A percentile compares a stretch with the other conserved stretches of the same genome.
Evolutionary conservation across 2,113 vertebrate species (phyloP).

Genomic region (Chionomys nivalis): DNA sequence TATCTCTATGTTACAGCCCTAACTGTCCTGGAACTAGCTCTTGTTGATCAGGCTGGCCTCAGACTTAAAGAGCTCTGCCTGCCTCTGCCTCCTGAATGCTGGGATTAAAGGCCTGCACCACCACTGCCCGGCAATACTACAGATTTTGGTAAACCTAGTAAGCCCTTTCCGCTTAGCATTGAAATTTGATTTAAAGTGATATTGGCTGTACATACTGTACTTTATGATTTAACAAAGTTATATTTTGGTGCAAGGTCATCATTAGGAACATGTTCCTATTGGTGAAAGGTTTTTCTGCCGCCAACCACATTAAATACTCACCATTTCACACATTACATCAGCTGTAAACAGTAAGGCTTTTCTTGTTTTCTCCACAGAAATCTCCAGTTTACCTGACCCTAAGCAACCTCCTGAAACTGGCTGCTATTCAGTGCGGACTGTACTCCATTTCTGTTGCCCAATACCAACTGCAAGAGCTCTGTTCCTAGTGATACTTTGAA

Average conservation of each 20-base stretch:
- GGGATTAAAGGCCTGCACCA: no score
- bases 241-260: not conserved
- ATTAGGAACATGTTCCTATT: not conserved
- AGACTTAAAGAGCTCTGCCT: no score
- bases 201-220: not conserved
- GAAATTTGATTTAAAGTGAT: not conserved
- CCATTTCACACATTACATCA: not conserved
- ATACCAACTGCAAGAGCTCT: not conserved
- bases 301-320: not conserved
- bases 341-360: slow-evolving; percentile 3
- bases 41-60: no score
- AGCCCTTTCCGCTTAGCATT: not conserved
- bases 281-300: not conserved
- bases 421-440: not conserved
- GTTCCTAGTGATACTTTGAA: not conserved
- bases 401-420: not conserved
- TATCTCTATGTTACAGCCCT: no score
- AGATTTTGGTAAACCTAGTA: not conserved
- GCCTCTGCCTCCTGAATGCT: no score
- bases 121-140: not conserved
- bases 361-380: not conserved
- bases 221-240: not conserved
- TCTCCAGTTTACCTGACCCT: not conserved
- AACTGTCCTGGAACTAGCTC: no score
- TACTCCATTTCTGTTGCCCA: not conserved